phyloP scores from a whole-genome alignment of 2,113 vertebrate genomes.

The Petrocephalus zakoni region DNA sequence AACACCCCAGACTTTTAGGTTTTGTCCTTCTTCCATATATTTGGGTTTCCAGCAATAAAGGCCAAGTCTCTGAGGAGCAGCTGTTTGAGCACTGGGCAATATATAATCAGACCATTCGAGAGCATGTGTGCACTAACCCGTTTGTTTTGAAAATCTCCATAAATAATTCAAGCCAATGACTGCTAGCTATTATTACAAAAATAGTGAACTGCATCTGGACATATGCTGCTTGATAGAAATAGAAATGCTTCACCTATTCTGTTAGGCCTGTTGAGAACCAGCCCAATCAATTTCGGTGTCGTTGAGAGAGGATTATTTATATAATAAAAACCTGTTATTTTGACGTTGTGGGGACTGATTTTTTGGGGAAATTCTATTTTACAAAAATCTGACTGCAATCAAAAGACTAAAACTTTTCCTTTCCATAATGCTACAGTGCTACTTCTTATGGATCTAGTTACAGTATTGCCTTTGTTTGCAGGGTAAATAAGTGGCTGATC shows the following conservation, averaged over 20 bases:
- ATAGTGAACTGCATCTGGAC: slow-evolving; percentile 80
- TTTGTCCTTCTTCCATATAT: slow-evolving; percentile 38
- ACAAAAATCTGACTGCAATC: neutral
- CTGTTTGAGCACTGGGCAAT: slow-evolving; percentile 72
- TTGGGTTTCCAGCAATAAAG: slow-evolving; percentile 68
- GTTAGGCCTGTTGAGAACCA: slow-evolving; percentile 48
- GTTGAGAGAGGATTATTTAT: no score
- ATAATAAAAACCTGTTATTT: no score
- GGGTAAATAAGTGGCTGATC: neutral
- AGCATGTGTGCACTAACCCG: slow-evolving; percentile 76
- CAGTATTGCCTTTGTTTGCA: neutral
- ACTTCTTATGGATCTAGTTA: neutral
- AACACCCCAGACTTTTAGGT: neutral
- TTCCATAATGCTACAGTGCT: neutral
- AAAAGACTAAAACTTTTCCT: neutral
- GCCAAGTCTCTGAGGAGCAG: slow-evolving; percentile 71
- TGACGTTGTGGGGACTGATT: neutral
- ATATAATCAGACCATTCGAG: slow-evolving; percentile 74
- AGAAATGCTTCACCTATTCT: slow-evolving; percentile 61
- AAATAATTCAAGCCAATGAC: slow-evolving; percentile 87
- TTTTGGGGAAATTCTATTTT: neutral
- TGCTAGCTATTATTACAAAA: slow-evolving; percentile 96
- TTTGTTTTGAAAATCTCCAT: slow-evolving; percentile 88
- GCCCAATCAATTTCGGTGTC: slow-evolving; percentile 48
- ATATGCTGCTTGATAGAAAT: slow-evolving; percentile 82